Percentiles rank a stretch among this genome's conserved stretches.
Conservation (phyloP, 2,113 vertebrate genomes). For the Oryzias curvinotus region DNA sequence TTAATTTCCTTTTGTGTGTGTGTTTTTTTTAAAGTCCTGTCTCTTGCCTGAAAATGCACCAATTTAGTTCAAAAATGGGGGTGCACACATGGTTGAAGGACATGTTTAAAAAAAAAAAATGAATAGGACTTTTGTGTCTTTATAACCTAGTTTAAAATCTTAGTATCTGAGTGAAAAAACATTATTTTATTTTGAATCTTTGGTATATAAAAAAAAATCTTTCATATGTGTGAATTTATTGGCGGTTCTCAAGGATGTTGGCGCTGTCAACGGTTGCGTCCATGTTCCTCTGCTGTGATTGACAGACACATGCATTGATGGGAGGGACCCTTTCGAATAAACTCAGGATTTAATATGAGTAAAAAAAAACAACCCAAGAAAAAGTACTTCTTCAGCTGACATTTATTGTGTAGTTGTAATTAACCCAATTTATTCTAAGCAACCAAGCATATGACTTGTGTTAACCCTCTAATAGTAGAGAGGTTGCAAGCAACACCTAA, state of each 20-base stretch:
- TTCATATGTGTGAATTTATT: slow-evolving; percentile 22
- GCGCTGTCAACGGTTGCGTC: slow-evolving; percentile 46
- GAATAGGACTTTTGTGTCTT: background rate
- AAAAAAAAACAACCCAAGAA: too few relatives aligned
- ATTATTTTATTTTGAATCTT: slow-evolving; percentile 4
- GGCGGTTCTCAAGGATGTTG: slow-evolving; percentile 40
- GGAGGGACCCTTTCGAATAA: slow-evolving; percentile 14
- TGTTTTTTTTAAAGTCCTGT: too few relatives aligned
- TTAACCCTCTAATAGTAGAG: too few relatives aligned
- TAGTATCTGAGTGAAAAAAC: slow-evolving; percentile 5
- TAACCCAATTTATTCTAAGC: too few relatives aligned
- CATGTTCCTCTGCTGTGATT: slow-evolving; percentile 49
- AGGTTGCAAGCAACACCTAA: too few relatives aligned
- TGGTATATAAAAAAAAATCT: background rate
- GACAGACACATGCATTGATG: slow-evolving; percentile 48
- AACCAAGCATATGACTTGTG: too few relatives aligned
- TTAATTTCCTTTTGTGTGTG: background rate
- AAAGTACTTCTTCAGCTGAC: too few relatives aligned
- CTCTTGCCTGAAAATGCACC: too few relatives aligned
- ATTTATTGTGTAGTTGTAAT: too few relatives aligned
- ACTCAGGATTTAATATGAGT: too few relatives aligned
- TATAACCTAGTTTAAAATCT: too few relatives aligned
- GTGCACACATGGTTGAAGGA: background rate
- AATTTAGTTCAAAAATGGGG: too few relatives aligned
- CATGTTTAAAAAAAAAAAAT: slow-evolving; percentile 6